These are phyloP conservation scores for Hepsetus odoe DNA, from an alignment of 2,113 vertebrate species.

Conservation along the genomic window DNA sequence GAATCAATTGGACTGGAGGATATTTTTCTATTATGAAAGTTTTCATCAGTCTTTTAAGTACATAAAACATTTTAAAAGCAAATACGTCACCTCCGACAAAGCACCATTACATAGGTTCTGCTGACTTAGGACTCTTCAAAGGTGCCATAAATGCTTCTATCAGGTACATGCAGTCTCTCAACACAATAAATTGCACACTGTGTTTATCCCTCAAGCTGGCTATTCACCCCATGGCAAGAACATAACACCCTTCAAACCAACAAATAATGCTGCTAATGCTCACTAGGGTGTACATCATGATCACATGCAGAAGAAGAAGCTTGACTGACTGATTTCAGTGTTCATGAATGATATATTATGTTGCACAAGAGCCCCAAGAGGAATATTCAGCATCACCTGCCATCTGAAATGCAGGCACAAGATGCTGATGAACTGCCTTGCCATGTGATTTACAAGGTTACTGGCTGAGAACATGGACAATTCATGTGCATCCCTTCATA, in stretches of 20 bases:
- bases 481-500: background rate
- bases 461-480: background rate
- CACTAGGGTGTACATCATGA: background rate
- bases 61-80: background rate
- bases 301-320: background rate
- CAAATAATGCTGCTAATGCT: background rate
- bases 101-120: conserved; percentile 34
- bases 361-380: background rate
- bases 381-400: background rate
- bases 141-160: conserved; percentile 19
- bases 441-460: background rate
- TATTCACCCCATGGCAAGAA: background rate
- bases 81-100: conserved; percentile 5
- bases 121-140: conserved; percentile 33
- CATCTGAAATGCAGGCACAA: background rate
- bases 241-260: background rate
- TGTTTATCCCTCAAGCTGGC: background rate
- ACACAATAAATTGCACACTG: background rate
- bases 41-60: background rate
- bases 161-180: conserved; percentile 2
- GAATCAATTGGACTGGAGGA: too few species aligned
- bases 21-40: background rate
- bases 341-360: background rate
- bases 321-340: background rate
- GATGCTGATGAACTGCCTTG: background rate